Evolutionary conservation across 92 coral and sea anemone species (phyloP).

Genomic region (Epizoanthus illoricatus): DNA sequence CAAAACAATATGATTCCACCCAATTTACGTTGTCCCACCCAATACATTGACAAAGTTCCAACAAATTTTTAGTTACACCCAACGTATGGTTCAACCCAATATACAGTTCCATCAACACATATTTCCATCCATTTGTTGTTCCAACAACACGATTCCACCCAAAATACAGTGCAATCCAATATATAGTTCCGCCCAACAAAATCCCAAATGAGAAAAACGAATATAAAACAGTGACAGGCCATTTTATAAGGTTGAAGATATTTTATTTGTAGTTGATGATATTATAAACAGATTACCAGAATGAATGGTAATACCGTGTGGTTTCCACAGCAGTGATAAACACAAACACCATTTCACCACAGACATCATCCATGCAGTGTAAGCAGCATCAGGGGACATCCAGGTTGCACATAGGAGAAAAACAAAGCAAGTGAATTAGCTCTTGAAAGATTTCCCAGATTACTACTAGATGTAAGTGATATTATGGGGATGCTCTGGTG

Average conservation of each 20-base stretch:
- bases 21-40: neutral
- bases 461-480: neutral
- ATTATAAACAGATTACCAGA: constrained; percentile 1
- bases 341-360: neutral
- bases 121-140: neutral
- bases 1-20: neutral
- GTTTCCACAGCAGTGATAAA: neutral
- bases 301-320: constrained; percentile 3
- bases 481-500: no score
- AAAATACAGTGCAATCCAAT: neutral
- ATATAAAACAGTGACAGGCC: neutral
- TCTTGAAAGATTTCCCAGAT: neutral
- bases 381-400: constrained; percentile 16
- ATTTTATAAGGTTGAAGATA: neutral
- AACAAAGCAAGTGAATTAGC: constrained; percentile 22
- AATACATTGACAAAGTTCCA: neutral
- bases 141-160: no score
- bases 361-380: neutral
- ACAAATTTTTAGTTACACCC: neutral
- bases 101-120: neutral
- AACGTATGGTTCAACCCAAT: neutral
- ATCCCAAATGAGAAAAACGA: neutral
- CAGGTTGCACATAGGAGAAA: constrained; percentile 22
- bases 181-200: neutral
- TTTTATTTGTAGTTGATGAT: neutral